Evolutionary conservation across 2,113 vertebrate genomes (phyloP).

Genomic region (Chionis minor): DNA sequence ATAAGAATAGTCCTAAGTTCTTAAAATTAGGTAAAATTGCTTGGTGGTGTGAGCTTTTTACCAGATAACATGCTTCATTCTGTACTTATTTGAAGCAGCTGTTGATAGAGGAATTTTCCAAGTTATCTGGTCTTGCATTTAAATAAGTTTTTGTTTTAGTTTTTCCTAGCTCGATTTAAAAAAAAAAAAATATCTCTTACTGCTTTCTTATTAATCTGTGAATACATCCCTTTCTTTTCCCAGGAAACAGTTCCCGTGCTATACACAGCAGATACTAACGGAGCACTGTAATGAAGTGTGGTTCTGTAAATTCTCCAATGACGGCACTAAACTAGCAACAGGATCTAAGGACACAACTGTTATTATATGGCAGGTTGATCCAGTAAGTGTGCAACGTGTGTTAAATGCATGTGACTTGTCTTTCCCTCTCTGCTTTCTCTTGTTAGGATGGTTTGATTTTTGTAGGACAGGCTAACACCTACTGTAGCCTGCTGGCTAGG

Average conservation of each 20-base stretch:
- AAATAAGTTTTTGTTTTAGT: not conserved
- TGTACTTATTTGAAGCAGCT: not conserved
- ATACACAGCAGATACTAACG: slow-evolving; percentile 95
- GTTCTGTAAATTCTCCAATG: slow-evolving; percentile 98
- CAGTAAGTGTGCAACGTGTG: slow-evolving; percentile 75
- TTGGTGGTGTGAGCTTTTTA: not conserved
- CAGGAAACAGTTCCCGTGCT: slow-evolving; percentile 97
- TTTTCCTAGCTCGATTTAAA: not conserved
- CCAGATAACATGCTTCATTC: not conserved
- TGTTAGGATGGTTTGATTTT: not conserved
- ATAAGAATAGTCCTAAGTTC: not conserved
- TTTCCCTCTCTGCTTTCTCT: not conserved
- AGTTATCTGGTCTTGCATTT: not conserved
- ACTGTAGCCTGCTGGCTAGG: not conserved
- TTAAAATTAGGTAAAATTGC: not conserved
- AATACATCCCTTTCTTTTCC: slow-evolving; percentile 30
- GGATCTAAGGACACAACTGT: slow-evolving; percentile 98
- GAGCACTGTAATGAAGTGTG: slow-evolving; percentile 99
- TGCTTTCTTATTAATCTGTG: not conserved
- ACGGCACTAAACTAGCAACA: slow-evolving; percentile 96
- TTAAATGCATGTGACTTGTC: not conserved
- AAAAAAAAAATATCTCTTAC: not conserved
- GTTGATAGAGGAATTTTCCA: not conserved
- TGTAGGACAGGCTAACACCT: not conserved
- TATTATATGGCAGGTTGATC: slow-evolving; percentile 96